Percentiles rank a stretch among this genome's conserved stretches.
Evolutionary conservation across 1,140 invertebrate species (phyloP).

Genomic region (Diploscapter pachys): DNA sequence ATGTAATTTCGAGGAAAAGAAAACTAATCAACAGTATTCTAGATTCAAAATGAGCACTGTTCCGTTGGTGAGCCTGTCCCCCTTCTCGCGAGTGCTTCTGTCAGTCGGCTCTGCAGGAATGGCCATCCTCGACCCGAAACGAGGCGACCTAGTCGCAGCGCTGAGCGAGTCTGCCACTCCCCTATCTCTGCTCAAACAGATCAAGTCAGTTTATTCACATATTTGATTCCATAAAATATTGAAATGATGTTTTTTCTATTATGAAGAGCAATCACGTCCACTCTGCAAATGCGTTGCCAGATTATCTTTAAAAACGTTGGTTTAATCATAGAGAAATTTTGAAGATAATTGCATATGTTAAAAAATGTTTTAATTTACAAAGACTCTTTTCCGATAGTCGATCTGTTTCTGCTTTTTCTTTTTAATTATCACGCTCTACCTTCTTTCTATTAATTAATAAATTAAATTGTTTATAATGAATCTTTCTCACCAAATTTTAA

Average conservation of each 20-base stretch:
- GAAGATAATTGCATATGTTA: too few relatives aligned
- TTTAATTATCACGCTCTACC: background rate
- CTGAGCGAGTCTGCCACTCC: slow-evolving; percentile 74
- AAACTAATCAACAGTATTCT: too few relatives aligned
- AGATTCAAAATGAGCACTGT: too few relatives aligned
- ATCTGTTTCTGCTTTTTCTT: background rate
- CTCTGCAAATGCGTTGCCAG: background rate
- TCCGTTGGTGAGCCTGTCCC: slow-evolving; percentile 61
- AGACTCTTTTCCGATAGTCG: background rate
- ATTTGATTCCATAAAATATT: background rate
- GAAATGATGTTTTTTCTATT: background rate
- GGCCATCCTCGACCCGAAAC: slow-evolving; percentile 70
- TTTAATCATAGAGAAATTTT: too few relatives aligned
- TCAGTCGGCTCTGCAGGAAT: slow-evolving; percentile 75
- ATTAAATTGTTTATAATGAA: too few relatives aligned
- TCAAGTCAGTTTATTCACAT: slow-evolving; percentile 5
- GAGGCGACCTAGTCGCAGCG: slow-evolving; percentile 84
- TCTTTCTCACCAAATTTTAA: background rate
- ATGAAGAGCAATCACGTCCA: background rate
- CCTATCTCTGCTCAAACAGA: slow-evolving; percentile 34
- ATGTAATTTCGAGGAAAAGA: too few relatives aligned
- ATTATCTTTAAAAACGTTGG: background rate
- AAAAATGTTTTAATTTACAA: too few relatives aligned
- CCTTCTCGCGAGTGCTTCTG: slow-evolving; percentile 74
- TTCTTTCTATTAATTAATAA: background rate